Evolutionary conservation across 1,140 invertebrate genomes (phyloP).

Genomic region (Linepithema humile): DNA sequence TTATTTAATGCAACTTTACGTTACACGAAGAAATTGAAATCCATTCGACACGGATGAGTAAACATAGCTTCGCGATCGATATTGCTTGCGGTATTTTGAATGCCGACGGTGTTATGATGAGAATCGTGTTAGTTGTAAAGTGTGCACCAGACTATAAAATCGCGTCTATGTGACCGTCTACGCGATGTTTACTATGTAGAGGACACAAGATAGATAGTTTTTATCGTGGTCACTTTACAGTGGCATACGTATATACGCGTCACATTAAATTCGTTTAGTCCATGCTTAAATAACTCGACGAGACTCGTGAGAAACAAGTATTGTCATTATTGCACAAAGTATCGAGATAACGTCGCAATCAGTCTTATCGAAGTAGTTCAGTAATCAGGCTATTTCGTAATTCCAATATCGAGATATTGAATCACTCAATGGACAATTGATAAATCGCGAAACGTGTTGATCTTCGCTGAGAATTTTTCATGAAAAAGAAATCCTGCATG

Average conservation of each 20-base stretch:
- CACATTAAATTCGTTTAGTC: constrained; percentile 20
- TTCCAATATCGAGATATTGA: neutral
- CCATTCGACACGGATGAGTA: constrained; percentile 34
- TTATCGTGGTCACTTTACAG: neutral
- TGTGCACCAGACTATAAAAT: constrained; percentile 30
- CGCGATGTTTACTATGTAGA: constrained; percentile 16
- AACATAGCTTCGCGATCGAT: constrained; percentile 33
- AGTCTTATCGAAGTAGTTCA: neutral
- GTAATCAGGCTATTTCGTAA: neutral
- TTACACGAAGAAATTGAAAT: constrained; percentile 36
- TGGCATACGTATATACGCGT: neutral
- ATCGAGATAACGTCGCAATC: constrained; percentile 19
- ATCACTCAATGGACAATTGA: neutral
- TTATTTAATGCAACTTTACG: constrained; percentile 20
- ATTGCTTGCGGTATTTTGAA: constrained; percentile 46
- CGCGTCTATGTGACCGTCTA: constrained; percentile 18
- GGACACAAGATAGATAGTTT: constrained; percentile 19
- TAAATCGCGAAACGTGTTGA: neutral
- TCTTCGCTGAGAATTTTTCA: neutral
- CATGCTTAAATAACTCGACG: constrained; percentile 6
- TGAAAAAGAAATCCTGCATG: neutral
- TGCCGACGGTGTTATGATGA: constrained; percentile 38
- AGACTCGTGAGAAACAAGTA: neutral
- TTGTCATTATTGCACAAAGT: neutral
- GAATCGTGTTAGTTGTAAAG: constrained; percentile 28